phyloP scores from a whole-genome alignment of 1,140 invertebrate species.

The Cotesia typhae region DNA sequence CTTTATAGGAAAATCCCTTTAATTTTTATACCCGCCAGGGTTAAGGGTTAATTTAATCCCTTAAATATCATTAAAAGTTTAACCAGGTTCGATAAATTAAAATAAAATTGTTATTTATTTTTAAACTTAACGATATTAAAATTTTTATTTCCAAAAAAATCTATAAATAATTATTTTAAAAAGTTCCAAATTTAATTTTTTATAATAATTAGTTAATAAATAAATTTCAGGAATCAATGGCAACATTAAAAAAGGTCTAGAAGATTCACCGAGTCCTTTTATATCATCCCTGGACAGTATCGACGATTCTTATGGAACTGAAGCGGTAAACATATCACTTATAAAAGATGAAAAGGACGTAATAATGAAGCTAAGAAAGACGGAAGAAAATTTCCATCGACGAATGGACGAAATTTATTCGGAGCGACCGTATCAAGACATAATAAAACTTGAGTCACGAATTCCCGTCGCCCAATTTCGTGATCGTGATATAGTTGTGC shows the following conservation, averaged over 20 bases:
- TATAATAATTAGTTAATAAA: not conserved
- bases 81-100: too few species aligned
- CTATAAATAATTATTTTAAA: too few species aligned
- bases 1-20: too few species aligned
- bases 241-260: conserved; percentile 20
- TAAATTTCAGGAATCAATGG: conserved; percentile 6
- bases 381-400: conserved; percentile 41
- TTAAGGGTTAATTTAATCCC: too few species aligned
- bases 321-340: conserved; percentile 19
- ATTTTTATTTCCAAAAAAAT: too few species aligned
- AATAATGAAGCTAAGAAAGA: conserved; percentile 41
- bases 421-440: conserved; percentile 17
- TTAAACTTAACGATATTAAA: too few species aligned
- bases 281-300: conserved; percentile 21
- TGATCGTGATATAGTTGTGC: conserved; percentile 41
- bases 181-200: not conserved
- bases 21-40: too few species aligned
- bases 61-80: too few species aligned
- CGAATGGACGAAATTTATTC: conserved; percentile 42
- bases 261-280: conserved; percentile 15
- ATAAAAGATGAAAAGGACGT: conserved; percentile 37
- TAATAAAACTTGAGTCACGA: conserved; percentile 44
- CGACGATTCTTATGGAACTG: conserved; percentile 21
- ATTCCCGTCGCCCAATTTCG: conserved; percentile 46
- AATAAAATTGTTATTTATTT: too few species aligned